Base-by-base conservation (phyloP, 2,797 vertebrate species). In the Urosaurus nigricauda region DNA sequence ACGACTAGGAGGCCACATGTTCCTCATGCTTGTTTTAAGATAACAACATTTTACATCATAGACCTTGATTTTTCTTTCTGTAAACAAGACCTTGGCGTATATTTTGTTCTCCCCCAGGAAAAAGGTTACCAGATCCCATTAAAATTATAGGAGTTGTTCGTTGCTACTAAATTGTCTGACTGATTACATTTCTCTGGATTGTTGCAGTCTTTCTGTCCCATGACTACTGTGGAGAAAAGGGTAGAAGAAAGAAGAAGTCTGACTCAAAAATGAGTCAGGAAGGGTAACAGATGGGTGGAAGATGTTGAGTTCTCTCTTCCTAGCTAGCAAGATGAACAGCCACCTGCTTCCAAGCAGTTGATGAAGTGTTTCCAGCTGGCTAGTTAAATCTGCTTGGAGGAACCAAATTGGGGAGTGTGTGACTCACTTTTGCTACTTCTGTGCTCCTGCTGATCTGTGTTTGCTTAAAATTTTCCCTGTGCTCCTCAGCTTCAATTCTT, bases 341-440 rank as follows among this genome's bases (percentile, higher is more conserved):
- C 12, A 29, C 14, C 17, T 11, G 7, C 29, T 13, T 71, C 51
- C 37, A 68, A 82, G 84, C 60, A 86, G 58, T 77, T 75, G 63
- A 56, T 65, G 26, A n/a, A n/a, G 35, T 40, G 1, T 81, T 81
- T 85, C 78, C 78, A 81, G n/a, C n/a, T 65, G 81, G 79, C 29
- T 74, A 40, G 43, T 65, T 63, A 74, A 81, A 43, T 47, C 43
- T 53, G 56, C 70, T 81, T 29, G 37, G 73, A 82, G 60, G 71
- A 86, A 82, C 60, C 43, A 68, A 81, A 65, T 68, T 89, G 53
- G 29, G 43, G 79, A 88, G 35, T 5, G 1, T 37, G 16, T 86
- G 88, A 89, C 73, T 89, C 88, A 89, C 58, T 56, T 83, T 86
- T 83, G 60, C 29, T 82, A 63, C 83, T 80, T 80, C 53, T 58